Evolutionary conservation across 2,888 invertebrate genomes (phyloP), one percentile per base, ranked within the genome.

Genomic region (Dynastes maya): DNA sequence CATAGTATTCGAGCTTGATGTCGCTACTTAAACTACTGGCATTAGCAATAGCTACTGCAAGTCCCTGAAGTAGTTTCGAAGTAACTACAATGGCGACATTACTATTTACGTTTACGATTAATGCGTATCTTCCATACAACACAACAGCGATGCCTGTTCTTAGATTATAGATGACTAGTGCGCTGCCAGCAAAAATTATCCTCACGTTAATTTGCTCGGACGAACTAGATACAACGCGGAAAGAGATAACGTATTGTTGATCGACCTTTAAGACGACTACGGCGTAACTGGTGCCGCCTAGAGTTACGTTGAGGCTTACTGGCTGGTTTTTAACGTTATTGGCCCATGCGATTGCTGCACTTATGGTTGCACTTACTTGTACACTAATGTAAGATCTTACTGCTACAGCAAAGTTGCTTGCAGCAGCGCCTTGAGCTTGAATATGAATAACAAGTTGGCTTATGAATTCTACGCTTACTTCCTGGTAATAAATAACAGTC

Each of bases 91-190:
- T 16, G 9, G 53, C 55, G 16, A 13, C 27, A 51, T 76, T 22
- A 5, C 67, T 45, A 16, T 51, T 53, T 11, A 40, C 40, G 13
- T 65, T 76, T 2, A 76, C 45, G 2, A 40, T 37, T 3, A 76
- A 16, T 16, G 53, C 65, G 9, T 65, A 67, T 5, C 13, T 71
- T n/a, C 51, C 16, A 16, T 70, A 68, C 27, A 77, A 32, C 2
- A 64, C 71, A n/a, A 77, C 16, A 8, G 63, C 77, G n/a, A 77
- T 71, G 13, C 27, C 16, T 2, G 71, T 70, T 51, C 58, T 71
- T 2, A 49, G 45, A 29, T 77, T 77, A 8, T 45, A 29, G 22
- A 77, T 63, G 2, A 77, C 22, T 2, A 71, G 27, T 11, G 71
- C 71, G 13, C 51, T 32, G 8, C 63, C 49, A 5, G 53, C 37